A percentile compares a stretch with the other conserved stretches of the same genome.
phyloP scores from a whole-genome alignment of 2,113 vertebrate species.

The Oriolus oriolus region DNA sequence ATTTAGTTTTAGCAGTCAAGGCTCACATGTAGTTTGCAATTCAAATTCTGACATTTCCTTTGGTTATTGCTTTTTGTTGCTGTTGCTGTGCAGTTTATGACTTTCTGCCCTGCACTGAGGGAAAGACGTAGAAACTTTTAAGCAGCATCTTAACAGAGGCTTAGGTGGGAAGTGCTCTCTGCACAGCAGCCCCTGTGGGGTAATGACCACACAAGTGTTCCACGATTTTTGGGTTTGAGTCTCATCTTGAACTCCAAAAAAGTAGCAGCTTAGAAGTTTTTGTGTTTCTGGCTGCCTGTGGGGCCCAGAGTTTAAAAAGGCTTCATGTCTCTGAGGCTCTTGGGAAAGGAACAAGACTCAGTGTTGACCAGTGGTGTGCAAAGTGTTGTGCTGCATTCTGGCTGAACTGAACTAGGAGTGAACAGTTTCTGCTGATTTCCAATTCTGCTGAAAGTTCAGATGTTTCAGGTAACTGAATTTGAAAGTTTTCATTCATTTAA shows the following conservation, averaged over 20 bases:
- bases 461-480: not conserved
- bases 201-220: too few species aligned
- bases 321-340: not conserved
- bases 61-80: not conserved
- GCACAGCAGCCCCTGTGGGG: not conserved
- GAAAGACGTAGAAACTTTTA: not conserved
- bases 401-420: not conserved
- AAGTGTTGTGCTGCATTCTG: rapidly evolving
- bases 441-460: not conserved
- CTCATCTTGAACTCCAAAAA: not conserved
- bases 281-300: not conserved
- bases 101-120: not conserved
- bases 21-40: not conserved
- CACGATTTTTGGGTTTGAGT: not conserved
- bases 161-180: not conserved
- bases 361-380: rapidly evolving
- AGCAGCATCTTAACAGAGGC: not conserved
- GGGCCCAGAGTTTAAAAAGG: not conserved
- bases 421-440: not conserved
- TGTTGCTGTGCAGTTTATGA: not conserved
- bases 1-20: not conserved
- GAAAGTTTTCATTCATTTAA: not conserved
- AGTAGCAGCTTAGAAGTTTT: not conserved
- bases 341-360: not conserved
- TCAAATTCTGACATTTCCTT: slow-evolving; percentile 22